Evolutionary conservation across 1,140 invertebrate genomes (phyloP).

Genomic region (Chelonus insularis): DNA sequence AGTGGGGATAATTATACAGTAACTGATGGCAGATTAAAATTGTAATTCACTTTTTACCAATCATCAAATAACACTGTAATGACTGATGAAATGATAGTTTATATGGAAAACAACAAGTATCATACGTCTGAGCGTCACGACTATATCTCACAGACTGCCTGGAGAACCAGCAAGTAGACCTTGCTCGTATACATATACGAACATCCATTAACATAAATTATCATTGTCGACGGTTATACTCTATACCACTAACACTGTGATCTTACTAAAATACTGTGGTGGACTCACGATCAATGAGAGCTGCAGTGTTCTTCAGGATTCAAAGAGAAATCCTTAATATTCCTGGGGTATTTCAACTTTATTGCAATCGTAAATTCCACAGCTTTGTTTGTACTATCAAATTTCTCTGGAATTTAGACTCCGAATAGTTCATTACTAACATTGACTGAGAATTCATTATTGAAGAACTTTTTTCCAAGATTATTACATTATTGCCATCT

Average conservation of each 20-base stretch:
- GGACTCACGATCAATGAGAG: neutral
- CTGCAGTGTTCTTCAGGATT: neutral
- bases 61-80: neutral
- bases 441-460: no score
- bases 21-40: conserved; percentile 6
- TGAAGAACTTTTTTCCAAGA: no score
- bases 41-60: conserved; percentile 8
- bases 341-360: neutral
- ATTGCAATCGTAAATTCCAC: no score
- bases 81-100: neutral
- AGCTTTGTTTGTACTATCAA: no score
- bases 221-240: conserved; percentile 59
- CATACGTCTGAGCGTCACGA: conserved; percentile 47
- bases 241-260: conserved; percentile 42
- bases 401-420: no score
- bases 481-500: no score
- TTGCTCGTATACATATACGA: conserved; percentile 40
- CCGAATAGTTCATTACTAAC: no score
- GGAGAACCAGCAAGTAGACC: conserved; percentile 38
- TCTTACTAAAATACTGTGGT: neutral
- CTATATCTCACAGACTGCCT: conserved; percentile 53
- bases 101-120: neutral
- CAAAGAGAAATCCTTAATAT: conserved; percentile 38
- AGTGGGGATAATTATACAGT: conserved; percentile 22
- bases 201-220: conserved; percentile 61